These are phyloP conservation scores for Ophion costatus DNA, from an alignment of 2,888 invertebrate genomes.

Conservation along the genomic window DNA sequence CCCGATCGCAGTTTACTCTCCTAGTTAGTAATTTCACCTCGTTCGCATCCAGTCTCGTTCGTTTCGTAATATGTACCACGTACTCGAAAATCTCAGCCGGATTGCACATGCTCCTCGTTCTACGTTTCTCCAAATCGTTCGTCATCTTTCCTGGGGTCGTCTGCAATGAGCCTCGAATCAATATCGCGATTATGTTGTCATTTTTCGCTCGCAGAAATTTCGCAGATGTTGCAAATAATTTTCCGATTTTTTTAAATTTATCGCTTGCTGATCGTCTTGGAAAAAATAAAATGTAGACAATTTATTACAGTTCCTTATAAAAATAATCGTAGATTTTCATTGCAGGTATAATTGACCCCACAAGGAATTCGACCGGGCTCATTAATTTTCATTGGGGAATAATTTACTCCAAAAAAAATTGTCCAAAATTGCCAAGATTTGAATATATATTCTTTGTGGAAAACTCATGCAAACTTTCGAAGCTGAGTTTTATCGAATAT, in stretches of 20 bases:
- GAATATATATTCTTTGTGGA: too few species aligned
- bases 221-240: not conserved
- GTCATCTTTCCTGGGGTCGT: constrained; percentile 32
- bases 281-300: not conserved
- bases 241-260: not conserved
- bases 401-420: not conserved
- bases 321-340: not conserved
- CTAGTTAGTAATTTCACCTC: constrained; percentile 65
- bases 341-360: too few species aligned
- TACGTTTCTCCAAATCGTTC: constrained; percentile 38
- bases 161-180: constrained; percentile 24
- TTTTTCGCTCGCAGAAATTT: constrained; percentile 5
- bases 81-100: constrained; percentile 38
- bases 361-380: too few species aligned
- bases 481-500: too few species aligned
- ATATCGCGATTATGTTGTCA: not conserved
- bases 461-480: too few species aligned
- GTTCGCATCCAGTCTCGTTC: constrained; percentile 54
- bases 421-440: too few species aligned
- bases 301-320: not conserved
- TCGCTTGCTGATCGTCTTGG: not conserved
- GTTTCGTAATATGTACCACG: constrained; percentile 61
- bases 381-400: not conserved
- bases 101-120: constrained; percentile 12
- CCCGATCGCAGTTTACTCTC: constrained; percentile 50